Evolutionary conservation across 2,888 invertebrate species (phyloP).

Genomic region (Cerceris ruficornis): DNA sequence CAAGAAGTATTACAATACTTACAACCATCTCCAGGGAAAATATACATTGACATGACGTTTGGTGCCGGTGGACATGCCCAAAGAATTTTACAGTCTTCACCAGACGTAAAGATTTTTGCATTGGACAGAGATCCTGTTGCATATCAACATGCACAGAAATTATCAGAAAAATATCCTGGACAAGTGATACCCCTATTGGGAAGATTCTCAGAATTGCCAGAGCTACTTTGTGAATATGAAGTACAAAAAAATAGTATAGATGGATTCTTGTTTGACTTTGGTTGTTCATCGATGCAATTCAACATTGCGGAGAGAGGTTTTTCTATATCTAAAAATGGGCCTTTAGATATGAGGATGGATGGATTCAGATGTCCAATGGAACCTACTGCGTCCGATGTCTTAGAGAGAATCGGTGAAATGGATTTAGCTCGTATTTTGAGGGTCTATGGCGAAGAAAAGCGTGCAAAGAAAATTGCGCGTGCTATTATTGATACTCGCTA

Average conservation of each 20-base stretch:
- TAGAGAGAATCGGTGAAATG: conserved; percentile 89
- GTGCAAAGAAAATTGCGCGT: conserved; percentile 92
- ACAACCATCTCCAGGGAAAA: conserved; percentile 85
- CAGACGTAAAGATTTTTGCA: conserved; percentile 88
- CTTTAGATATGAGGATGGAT: conserved; percentile 98
- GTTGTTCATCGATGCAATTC: conserved; percentile 98
- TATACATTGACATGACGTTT: conserved; percentile 97
- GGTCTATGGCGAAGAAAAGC: conserved; percentile 95
- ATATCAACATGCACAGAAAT: conserved; percentile 85
- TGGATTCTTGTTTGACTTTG: conserved; percentile 95
- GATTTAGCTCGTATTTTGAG: conserved; percentile 93
- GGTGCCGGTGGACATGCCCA: conserved; percentile 96
- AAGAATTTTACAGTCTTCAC: conserved; percentile 86
- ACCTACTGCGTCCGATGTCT: conserved; percentile 93
- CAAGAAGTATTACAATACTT: conserved; percentile 88
- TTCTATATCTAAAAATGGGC: conserved; percentile 91
- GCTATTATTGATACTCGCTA: conserved; percentile 93
- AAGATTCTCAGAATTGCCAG: conserved; percentile 92
- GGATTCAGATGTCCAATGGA: conserved; percentile 86
- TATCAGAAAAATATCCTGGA: conserved; percentile 87
- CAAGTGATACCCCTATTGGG: conserved; percentile 92
- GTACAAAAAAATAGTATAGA: conserved; percentile 88
- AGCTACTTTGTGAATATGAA: conserved; percentile 84
- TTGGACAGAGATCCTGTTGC: conserved; percentile 95
- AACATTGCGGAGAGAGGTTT: conserved; percentile 93